phyloP scores from a whole-genome alignment of 2,888 invertebrate genomes.

The Acheta domesticus region DNA sequence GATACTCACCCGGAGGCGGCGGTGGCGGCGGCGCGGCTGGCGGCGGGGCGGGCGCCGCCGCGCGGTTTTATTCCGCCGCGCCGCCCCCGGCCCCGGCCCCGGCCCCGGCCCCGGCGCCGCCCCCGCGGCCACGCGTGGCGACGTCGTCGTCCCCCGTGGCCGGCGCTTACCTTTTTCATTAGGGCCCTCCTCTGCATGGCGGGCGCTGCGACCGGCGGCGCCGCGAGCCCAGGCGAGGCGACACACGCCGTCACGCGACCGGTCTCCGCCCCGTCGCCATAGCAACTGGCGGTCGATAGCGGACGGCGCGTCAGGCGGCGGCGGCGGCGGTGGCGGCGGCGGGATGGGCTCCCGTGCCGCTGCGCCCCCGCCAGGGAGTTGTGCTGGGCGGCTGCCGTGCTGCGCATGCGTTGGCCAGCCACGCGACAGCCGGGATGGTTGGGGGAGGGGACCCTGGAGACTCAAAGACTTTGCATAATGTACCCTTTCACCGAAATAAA shows the following conservation, averaged over 20 bases:
- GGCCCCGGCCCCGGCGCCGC: neutral
- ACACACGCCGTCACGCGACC: neutral
- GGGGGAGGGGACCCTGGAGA: neutral
- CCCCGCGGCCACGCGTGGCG: neutral
- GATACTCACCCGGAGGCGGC: neutral
- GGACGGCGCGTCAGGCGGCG: neutral
- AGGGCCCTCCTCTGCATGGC: constrained; percentile 22
- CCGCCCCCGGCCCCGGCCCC: neutral
- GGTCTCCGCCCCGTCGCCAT: constrained; percentile 19
- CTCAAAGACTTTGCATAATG: neutral
- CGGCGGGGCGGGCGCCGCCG: neutral
- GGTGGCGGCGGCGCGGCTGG: neutral
- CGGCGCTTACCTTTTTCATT: constrained; percentile 26
- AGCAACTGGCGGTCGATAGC: constrained; percentile 18
- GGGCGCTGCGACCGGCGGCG: neutral
- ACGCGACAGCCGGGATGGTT: neutral
- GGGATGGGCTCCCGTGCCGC: neutral
- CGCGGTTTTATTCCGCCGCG: neutral
- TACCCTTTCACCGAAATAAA: neutral
- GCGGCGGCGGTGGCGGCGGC: neutral
- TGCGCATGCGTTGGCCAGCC: neutral
- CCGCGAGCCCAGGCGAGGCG: too few relatives aligned
- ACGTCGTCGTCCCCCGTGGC: neutral
- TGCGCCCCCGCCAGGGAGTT: too few relatives aligned
- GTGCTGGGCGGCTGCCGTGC: neutral